These are phyloP conservation scores for Microctonus hyperodae DNA, from an alignment of 2,888 invertebrate genomes.

Conservation along the genomic window DNA sequence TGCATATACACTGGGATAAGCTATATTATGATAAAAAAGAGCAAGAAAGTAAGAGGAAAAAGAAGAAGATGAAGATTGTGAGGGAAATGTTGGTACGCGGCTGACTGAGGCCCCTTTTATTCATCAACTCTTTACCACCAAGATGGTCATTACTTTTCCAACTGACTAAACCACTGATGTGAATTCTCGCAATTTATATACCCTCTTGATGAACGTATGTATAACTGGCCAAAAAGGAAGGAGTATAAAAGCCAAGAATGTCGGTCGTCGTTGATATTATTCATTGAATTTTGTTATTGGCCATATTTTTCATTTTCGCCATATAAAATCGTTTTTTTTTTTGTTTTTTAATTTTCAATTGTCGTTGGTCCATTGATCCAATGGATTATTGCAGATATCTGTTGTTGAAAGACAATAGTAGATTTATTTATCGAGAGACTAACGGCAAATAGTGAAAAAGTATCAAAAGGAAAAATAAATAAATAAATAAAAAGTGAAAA, in stretches of 20 bases:
- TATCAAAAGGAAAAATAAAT: too few species aligned
- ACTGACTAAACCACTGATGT: constrained; percentile 18
- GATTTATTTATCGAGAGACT: neutral
- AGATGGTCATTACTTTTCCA: constrained; percentile 20
- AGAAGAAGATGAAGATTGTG: neutral
- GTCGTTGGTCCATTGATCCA: too few species aligned
- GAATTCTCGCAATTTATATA: constrained; percentile 22
- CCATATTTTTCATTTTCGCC: neutral
- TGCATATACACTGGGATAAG: constrained; percentile 3
- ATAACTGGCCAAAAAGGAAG: neutral
- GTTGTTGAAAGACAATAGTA: too few species aligned
- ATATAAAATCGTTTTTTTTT: neutral
- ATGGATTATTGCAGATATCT: too few species aligned
- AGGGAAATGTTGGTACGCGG: constrained; percentile 13
- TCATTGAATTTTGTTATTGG: neutral
- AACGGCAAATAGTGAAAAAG: neutral
- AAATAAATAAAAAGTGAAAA: neutral
- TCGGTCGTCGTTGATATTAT: neutral
- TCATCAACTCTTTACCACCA: constrained; percentile 20
- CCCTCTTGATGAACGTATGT: neutral
- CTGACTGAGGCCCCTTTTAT: constrained; percentile 19
- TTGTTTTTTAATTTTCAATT: too few species aligned
- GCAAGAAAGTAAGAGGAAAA: neutral
- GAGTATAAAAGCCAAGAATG: neutral
- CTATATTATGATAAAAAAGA: constrained; percentile 11